phyloP scores from a whole-genome alignment of 2,113 vertebrate species.

The Notiomystis cincta region DNA sequence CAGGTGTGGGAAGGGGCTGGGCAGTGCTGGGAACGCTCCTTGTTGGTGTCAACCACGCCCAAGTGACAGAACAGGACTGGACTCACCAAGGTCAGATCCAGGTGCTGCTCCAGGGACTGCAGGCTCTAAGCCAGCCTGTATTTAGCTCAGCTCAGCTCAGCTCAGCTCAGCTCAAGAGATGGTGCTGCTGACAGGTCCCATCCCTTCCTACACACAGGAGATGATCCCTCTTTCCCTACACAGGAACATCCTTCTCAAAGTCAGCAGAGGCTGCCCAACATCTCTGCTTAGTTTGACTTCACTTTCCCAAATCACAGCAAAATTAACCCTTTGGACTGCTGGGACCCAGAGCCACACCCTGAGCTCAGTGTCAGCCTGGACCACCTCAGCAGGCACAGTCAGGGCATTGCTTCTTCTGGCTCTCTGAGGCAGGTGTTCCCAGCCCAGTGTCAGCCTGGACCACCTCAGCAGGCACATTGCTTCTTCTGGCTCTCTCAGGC shows the following conservation, averaged over 20 bases:
- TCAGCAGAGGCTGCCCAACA: not conserved
- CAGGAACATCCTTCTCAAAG: not conserved
- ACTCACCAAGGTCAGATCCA: not conserved
- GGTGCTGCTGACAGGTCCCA: not conserved
- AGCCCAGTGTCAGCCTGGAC: rapidly evolving
- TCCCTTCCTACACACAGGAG: not conserved
- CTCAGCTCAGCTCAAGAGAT: not conserved
- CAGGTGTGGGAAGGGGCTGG: not conserved
- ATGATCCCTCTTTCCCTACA: not conserved
- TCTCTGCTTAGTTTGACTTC: not conserved
- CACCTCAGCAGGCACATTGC: rapidly evolving
- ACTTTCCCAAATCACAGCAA: not conserved
- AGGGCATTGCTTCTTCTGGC: not conserved
- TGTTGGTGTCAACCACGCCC: not conserved
- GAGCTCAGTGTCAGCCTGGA: rapidly evolving
- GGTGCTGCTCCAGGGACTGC: not conserved
- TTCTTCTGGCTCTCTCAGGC: not conserved
- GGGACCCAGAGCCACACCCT: not conserved
- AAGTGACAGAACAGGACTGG: not conserved
- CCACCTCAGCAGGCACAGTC: not conserved
- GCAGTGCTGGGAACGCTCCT: not conserved
- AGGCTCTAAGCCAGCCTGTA: not conserved
- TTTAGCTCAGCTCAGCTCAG: not conserved
- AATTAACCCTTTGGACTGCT: not conserved
- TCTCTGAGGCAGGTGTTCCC: not conserved